A percentile compares a stretch with the other conserved stretches of the same genome.
Evolutionary conservation across 37 sponge, comb jelly and placozoan genomes (phyloP).

Genomic region (Amphimedon queenslandica): DNA sequence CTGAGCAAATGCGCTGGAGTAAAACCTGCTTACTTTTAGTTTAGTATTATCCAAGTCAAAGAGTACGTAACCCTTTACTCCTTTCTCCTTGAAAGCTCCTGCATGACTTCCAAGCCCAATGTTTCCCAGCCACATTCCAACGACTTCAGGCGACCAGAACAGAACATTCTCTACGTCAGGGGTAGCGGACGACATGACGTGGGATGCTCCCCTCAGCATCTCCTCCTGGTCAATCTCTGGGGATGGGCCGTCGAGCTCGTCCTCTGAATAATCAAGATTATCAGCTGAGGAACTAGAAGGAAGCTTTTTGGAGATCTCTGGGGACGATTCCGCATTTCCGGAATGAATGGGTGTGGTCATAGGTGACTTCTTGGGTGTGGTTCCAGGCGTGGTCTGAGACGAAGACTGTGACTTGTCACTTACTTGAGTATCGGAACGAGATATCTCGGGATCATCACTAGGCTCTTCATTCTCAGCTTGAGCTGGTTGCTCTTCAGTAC

Average conservation of each 20-base stretch:
- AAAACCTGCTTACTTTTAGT: constrained; percentile 35
- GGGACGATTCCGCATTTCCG: neutral
- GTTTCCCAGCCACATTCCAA: constrained; percentile 29
- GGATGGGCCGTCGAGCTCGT: neutral
- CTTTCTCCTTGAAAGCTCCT: constrained; percentile 27
- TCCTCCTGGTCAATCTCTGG: neutral
- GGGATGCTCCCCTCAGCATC: neutral
- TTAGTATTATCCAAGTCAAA: constrained; percentile 38
- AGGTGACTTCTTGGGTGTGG: neutral
- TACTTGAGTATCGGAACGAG: no score
- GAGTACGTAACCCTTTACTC: constrained; percentile 32
- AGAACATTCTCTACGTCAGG: constrained; percentile 16
- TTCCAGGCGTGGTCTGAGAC: neutral
- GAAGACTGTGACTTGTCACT: no score
- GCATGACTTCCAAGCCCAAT: constrained; percentile 34
- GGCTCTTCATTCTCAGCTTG: neutral
- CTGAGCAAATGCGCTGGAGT: no score
- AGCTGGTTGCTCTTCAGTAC: neutral
- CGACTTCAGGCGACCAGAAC: constrained; percentile 31
- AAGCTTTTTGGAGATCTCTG: neutral
- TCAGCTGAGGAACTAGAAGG: neutral
- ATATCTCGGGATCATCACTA: neutral
- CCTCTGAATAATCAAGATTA: neutral
- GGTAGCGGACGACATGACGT: neutral
- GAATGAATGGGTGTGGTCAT: neutral